These are phyloP conservation scores for Oenanthe melanoleuca DNA, from an alignment of 2,113 vertebrate species.

Conservation along the genomic window DNA sequence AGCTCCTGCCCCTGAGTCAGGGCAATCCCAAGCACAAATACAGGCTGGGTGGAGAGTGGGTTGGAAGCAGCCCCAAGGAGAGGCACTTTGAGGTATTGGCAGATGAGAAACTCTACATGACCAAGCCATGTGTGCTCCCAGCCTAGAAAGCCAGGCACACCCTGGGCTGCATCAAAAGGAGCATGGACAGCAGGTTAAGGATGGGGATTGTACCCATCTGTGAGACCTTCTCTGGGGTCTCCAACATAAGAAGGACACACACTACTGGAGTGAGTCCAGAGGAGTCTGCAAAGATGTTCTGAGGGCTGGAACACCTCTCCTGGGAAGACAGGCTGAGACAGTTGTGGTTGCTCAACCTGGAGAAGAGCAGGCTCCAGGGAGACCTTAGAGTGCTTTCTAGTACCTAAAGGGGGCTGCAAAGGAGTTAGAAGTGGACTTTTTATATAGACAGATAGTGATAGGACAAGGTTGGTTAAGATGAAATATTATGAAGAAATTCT, in stretches of 20 bases:
- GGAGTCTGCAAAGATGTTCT: neutral
- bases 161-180: neutral
- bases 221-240: neutral
- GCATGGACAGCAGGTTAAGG: neutral
- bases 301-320: neutral
- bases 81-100: neutral
- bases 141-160: neutral
- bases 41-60: neutral
- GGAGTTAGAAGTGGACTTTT: neutral
- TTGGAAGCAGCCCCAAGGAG: neutral
- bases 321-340: neutral
- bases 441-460: neutral
- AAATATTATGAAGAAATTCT: neutral
- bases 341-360: neutral
- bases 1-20: neutral
- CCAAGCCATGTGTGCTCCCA: neutral
- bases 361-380: neutral
- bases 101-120: neutral
- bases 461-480: neutral
- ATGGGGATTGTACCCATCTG: neutral
- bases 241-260: fast-evolving
- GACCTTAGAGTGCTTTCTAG: neutral
- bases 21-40: neutral
- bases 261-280: neutral
- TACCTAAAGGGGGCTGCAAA: neutral